These are phyloP conservation scores for Acrocephalus kingi DNA, from an alignment of 2,113 vertebrate genomes.

Conservation along the genomic window DNA sequence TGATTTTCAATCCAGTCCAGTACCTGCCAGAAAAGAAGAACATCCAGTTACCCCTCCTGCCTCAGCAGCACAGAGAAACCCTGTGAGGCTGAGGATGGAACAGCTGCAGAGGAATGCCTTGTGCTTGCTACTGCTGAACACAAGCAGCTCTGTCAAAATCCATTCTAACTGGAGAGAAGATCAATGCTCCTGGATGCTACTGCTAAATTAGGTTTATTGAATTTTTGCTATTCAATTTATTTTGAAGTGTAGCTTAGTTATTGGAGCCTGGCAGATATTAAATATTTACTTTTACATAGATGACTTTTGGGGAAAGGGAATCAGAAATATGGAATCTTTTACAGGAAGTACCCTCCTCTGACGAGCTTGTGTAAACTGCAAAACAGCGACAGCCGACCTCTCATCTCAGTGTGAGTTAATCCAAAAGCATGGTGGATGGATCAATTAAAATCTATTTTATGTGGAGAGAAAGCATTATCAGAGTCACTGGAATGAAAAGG, in stretches of 20 bases:
- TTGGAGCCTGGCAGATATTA: background rate
- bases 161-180: background rate
- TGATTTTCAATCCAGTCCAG: slow-evolving; percentile 99
- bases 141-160: background rate
- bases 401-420: background rate
- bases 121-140: background rate
- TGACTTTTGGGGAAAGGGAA: background rate
- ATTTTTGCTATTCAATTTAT: slow-evolving; percentile 31
- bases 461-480: background rate
- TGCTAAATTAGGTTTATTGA: slow-evolving; percentile 10
- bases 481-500: background rate
- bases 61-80: background rate
- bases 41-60: slow-evolving; percentile 44
- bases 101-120: background rate
- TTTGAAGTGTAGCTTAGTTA: background rate
- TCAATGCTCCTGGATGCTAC: background rate
- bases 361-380: background rate
- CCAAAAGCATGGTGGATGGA: background rate
- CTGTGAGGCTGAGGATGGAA: background rate
- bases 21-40: slow-evolving; percentile 78
- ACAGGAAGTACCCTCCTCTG: background rate
- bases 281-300: background rate
- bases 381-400: background rate
- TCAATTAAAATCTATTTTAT: background rate
- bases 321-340: background rate